Percentiles rank a stretch among this genome's conserved stretches.
These are phyloP conservation scores for Phrynocephalus forsythii DNA, from an alignment of 2,797 vertebrate genomes.

Conservation along the genomic window DNA sequence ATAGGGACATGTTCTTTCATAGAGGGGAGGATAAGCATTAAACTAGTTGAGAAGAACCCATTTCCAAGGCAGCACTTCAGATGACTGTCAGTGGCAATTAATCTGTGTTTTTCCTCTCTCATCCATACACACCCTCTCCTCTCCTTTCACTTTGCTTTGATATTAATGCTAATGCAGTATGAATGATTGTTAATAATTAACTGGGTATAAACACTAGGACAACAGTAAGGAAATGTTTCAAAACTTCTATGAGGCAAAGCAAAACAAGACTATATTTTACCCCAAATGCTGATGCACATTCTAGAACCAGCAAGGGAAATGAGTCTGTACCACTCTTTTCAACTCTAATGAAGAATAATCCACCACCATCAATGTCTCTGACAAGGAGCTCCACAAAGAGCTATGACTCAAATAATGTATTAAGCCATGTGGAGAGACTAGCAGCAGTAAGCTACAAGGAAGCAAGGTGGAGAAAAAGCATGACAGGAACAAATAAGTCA, in stretches of 20 bases:
- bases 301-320: constrained; percentile 6
- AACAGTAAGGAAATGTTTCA: background rate
- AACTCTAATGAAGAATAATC: constrained; percentile 37
- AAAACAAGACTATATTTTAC: background rate
- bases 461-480: constrained; percentile 53
- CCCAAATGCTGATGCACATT: constrained; percentile 27
- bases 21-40: background rate
- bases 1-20: background rate
- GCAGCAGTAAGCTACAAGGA: constrained; percentile 35
- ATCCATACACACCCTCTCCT: background rate
- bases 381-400: constrained; percentile 46
- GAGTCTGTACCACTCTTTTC: constrained; percentile 15
- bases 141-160: constrained; percentile 33
- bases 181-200: constrained; percentile 27
- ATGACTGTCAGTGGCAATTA: background rate
- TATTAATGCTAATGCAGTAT: constrained; percentile 29
- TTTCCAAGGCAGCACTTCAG: constrained; percentile 1
- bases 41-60: background rate
- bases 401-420: constrained; percentile 48
- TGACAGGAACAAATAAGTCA: constrained; percentile 58
- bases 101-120: background rate
- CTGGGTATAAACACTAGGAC: constrained; percentile 15
- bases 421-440: constrained; percentile 51
- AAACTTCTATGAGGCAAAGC: constrained; percentile 1
- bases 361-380: constrained; percentile 36